Evolutionary conservation across 2,797 vertebrate species (phyloP).

Genomic region (Thaleichthys pacificus): DNA sequence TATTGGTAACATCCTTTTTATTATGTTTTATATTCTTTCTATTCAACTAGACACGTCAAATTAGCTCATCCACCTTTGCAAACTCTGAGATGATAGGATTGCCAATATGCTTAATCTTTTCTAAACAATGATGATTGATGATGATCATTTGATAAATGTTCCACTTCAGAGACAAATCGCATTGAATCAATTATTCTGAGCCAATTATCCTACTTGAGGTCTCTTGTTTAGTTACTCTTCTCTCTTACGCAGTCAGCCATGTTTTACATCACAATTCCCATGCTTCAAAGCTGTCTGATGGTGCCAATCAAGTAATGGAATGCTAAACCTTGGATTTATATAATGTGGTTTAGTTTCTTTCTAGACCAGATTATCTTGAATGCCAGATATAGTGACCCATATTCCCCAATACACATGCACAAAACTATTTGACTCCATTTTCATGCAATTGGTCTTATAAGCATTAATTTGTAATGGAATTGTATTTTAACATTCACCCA

Average conservation of each 20-base stretch:
- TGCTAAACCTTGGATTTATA: too few relatives aligned
- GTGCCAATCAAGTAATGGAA: not conserved
- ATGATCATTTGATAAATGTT: too few relatives aligned
- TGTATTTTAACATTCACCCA: too few relatives aligned
- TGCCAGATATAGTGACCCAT: conserved; percentile 8
- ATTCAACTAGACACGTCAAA: too few relatives aligned
- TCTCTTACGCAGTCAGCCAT: not conserved
- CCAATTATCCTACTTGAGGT: not conserved
- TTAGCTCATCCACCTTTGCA: too few relatives aligned
- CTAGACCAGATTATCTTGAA: not conserved
- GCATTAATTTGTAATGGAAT: too few relatives aligned
- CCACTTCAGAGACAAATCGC: too few relatives aligned
- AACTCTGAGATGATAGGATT: not conserved
- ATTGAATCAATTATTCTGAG: not conserved
- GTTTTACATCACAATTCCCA: not conserved
- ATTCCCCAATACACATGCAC: not conserved
- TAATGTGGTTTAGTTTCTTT: not conserved
- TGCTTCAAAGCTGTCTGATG: not conserved
- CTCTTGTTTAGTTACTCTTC: not conserved
- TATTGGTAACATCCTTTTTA: not conserved
- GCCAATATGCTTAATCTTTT: not conserved
- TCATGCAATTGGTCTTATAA: too few relatives aligned
- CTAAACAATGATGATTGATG: too few relatives aligned
- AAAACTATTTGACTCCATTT: too few relatives aligned
- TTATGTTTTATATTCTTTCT: not conserved